Conservation (phyloP, 2,888 invertebrate species). For the Neoaliturus tenellus region DNA sequence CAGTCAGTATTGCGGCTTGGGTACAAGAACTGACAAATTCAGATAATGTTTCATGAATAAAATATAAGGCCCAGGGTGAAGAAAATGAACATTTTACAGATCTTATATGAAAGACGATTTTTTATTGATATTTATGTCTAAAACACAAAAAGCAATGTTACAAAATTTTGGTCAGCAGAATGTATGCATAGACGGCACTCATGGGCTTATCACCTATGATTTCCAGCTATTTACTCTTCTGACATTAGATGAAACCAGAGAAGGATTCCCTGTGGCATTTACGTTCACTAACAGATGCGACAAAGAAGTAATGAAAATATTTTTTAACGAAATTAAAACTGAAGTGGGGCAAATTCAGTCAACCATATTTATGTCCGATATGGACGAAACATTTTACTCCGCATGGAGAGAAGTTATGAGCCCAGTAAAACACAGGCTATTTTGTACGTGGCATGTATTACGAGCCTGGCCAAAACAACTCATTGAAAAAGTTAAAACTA, state of each 20-base stretch:
- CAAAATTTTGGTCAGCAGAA: constrained; percentile 63
- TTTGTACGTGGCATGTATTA: constrained; percentile 67
- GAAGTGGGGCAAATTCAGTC: constrained; percentile 58
- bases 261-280: constrained; percentile 64
- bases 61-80: neutral
- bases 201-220: constrained; percentile 63
- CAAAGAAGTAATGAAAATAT: constrained; percentile 57
- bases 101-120: constrained; percentile 63
- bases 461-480: constrained; percentile 27
- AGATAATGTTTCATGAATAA: neutral
- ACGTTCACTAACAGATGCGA: constrained; percentile 61
- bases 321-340: constrained; percentile 59
- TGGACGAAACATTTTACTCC: constrained; percentile 63
- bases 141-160: constrained; percentile 64
- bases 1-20: neutral
- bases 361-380: constrained; percentile 66
- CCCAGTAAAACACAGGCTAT: constrained; percentile 55
- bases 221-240: constrained; percentile 64
- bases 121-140: constrained; percentile 66
- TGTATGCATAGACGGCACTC: constrained; percentile 67
- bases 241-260: constrained; percentile 64
- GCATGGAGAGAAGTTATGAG: constrained; percentile 65
- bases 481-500: neutral
- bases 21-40: neutral
- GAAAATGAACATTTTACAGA: neutral